Evolutionary conservation across 2,113 vertebrate species (phyloP).

Genomic region (Neogobius melanostomus): DNA sequence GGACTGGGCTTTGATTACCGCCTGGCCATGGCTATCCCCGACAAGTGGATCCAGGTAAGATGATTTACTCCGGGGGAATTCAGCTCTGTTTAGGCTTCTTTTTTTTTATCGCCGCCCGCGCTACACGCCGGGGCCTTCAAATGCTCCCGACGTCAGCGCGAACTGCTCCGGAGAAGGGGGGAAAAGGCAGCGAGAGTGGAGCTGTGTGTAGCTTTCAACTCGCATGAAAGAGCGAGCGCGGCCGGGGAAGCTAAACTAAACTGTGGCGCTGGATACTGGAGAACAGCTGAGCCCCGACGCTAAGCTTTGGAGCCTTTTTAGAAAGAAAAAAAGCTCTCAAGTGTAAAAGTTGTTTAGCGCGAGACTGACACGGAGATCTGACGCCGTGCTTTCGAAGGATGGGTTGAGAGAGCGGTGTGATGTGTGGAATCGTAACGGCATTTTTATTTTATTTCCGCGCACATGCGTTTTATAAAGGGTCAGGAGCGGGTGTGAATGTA

Average conservation of each 20-base stretch:
- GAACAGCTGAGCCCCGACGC: conserved; percentile 28
- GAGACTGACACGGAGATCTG: conserved; percentile 3
- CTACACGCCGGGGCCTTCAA: conserved; percentile 1
- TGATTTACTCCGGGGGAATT: conserved; percentile 15
- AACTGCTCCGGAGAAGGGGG: neutral
- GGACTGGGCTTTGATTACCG: conserved; percentile 95
- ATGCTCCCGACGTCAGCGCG: conserved; percentile 5
- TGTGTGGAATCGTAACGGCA: neutral
- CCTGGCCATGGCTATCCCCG: conserved; percentile 95
- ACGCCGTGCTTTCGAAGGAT: conserved; percentile 15
- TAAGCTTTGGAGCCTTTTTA: conserved; percentile 33
- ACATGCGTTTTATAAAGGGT: neutral
- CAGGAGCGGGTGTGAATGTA: neutral
- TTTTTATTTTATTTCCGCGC: neutral
- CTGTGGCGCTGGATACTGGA: conserved; percentile 5
- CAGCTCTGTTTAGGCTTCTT: neutral
- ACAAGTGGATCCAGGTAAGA: conserved; percentile 98
- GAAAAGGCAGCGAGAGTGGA: conserved; percentile 8
- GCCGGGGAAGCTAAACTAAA: conserved; percentile 19
- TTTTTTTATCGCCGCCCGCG: neutral
- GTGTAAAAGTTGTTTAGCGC: conserved; percentile 19
- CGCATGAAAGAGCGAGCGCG: conserved; percentile 35
- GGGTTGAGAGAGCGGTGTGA: neutral
- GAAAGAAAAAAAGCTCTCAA: conserved; percentile 22
- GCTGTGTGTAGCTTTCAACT: conserved; percentile 2